Conservation (phyloP, 2,797 vertebrate genomes). For the Tapera naevia region DNA sequence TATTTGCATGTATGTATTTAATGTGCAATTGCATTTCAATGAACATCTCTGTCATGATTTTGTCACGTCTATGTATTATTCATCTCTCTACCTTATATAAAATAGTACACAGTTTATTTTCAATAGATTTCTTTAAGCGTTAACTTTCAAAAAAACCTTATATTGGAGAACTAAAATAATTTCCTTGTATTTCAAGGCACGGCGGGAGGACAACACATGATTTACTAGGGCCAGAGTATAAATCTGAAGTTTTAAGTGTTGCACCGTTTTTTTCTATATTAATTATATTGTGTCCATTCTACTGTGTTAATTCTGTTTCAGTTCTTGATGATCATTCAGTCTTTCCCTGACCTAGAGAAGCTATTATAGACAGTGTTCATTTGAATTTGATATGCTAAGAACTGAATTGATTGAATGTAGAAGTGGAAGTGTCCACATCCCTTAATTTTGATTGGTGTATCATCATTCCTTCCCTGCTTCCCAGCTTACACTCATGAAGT, state of each 20-base stretch:
- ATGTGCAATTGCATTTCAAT: background rate
- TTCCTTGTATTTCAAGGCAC: background rate
- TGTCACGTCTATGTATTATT: background rate
- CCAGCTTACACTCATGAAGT: background rate
- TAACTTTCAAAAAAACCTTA: background rate
- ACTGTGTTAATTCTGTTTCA: background rate
- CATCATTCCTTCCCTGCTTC: background rate
- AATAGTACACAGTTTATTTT: background rate
- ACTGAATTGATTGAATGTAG: background rate
- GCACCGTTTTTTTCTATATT: background rate
- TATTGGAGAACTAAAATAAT: background rate
- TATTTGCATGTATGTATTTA: background rate
- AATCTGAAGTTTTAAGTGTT: background rate
- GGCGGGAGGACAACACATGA: background rate
- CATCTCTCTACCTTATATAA: background rate
- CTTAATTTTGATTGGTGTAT: background rate
- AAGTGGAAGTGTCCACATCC: background rate
- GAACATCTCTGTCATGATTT: background rate
- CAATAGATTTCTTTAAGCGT: background rate
- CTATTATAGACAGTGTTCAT: background rate
- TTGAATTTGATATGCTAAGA: background rate
- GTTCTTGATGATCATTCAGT: background rate
- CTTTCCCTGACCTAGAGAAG: background rate
- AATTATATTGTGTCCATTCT: background rate
- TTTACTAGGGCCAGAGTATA: background rate